These are phyloP conservation scores for Xiphydria camelus DNA, from an alignment of 2,888 invertebrate species.

Conservation along the genomic window DNA sequence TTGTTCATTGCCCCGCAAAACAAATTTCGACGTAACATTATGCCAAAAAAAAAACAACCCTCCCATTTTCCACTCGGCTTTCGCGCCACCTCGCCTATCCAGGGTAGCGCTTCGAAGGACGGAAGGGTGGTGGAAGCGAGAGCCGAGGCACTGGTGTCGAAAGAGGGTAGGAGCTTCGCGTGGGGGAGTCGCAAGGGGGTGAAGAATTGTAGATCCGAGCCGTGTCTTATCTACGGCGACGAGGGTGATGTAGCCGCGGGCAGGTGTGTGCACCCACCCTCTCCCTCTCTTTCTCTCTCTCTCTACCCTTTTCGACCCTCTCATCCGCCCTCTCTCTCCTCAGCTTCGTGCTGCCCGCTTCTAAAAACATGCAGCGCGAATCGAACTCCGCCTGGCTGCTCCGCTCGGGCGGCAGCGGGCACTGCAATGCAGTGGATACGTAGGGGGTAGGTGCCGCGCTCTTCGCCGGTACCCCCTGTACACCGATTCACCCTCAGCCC, in stretches of 20 bases:
- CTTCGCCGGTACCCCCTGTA: too few species aligned
- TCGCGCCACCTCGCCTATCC: too few species aligned
- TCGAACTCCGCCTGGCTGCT: conserved; percentile 14
- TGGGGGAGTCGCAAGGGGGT: conserved; percentile 12
- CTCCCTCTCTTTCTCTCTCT: background rate
- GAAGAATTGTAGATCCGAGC: conserved; percentile 46
- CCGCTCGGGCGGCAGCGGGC: conserved; percentile 16
- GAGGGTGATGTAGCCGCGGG: conserved; percentile 39
- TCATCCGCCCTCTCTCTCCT: background rate
- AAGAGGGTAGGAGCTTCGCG: background rate
- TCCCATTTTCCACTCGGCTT: too few species aligned
- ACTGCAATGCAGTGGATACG: conserved; percentile 55
- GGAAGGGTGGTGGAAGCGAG: background rate
- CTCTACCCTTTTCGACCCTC: background rate
- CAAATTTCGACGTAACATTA: too few species aligned
- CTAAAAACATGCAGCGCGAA: conserved; percentile 12
- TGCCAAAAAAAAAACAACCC: too few species aligned
- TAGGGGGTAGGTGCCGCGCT: too few species aligned
- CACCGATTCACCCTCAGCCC: too few species aligned
- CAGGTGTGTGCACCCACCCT: background rate
- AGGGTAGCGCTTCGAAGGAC: background rate
- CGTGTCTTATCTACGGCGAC: conserved; percentile 52
- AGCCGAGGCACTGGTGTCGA: background rate
- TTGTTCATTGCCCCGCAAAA: too few species aligned
- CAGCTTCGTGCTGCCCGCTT: conserved; percentile 5